Evolutionary conservation across 2,888 invertebrate species (phyloP).

Genomic region (Conchocele bisecta): DNA sequence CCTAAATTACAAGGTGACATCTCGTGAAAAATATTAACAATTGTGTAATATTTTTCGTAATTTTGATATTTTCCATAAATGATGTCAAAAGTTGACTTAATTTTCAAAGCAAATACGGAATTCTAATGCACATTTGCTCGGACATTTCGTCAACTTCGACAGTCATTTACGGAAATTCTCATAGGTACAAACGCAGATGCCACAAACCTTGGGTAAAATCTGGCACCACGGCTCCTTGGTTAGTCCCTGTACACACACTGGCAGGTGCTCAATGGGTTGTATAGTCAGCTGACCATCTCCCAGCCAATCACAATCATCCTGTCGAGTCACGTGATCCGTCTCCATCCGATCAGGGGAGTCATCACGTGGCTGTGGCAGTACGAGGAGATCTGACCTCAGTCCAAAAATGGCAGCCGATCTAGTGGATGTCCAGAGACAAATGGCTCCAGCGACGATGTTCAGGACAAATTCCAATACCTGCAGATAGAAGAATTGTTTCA

Average conservation of each 20-base stretch:
- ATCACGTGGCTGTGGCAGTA: not conserved
- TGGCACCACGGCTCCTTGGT: constrained; percentile 67
- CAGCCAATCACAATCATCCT: not conserved
- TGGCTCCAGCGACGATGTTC: constrained; percentile 53
- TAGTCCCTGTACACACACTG: constrained; percentile 48
- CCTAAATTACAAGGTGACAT: too few species aligned
- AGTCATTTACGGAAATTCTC: too few species aligned
- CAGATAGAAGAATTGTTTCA: constrained; percentile 13
- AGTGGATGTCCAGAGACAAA: constrained; percentile 53
- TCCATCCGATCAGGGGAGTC: constrained; percentile 16
- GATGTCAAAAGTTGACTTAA: too few species aligned
- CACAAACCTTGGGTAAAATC: constrained; percentile 68
- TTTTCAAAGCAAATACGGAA: too few species aligned
- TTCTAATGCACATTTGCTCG: too few species aligned
- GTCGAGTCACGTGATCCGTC: not conserved
- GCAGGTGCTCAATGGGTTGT: constrained; percentile 40
- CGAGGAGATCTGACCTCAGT: constrained; percentile 46
- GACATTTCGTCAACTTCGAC: too few species aligned
- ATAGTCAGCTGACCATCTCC: constrained; percentile 9
- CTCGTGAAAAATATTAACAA: too few species aligned
- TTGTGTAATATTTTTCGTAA: too few species aligned
- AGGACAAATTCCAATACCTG: constrained; percentile 60
- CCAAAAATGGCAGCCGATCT: constrained; percentile 33
- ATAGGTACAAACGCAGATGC: too few species aligned
- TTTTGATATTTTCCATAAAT: too few species aligned